Evolutionary conservation across 1,140 invertebrate species (phyloP).

Genomic region (Platyscapa corneri): DNA sequence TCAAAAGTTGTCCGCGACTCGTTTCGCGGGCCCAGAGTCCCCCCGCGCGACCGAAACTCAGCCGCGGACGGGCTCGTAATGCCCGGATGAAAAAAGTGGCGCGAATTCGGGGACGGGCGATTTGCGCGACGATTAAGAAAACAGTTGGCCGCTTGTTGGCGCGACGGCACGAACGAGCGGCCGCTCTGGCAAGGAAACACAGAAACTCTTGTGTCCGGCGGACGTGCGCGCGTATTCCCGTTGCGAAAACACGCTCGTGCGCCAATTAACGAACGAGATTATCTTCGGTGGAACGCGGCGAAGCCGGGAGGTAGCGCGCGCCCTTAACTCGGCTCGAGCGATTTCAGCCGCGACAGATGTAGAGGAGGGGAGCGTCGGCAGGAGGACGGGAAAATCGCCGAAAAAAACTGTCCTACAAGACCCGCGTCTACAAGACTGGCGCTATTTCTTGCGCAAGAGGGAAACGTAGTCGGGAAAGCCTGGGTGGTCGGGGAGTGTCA

Average conservation of each 20-base stretch:
- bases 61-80: too few species aligned
- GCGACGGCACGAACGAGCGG: background rate
- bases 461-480: background rate
- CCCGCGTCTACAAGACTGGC: background rate
- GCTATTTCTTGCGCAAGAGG: background rate
- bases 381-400: conserved; percentile 1
- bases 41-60: too few species aligned
- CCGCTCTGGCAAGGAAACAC: conserved; percentile 13
- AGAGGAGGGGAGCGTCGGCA: too few species aligned
- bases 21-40: too few species aligned
- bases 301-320: background rate
- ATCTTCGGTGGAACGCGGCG: background rate
- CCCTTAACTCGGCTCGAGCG: background rate
- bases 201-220: conserved; percentile 22
- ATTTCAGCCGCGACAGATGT: background rate
- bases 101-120: conserved; percentile 61
- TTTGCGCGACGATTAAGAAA: conserved; percentile 60
- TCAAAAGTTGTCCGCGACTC: too few species aligned
- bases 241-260: conserved; percentile 48
- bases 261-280: conserved; percentile 65
- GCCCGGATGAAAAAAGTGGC: conserved; percentile 45
- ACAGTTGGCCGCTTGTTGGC: conserved; percentile 53
- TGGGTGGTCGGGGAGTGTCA: background rate
- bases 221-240: background rate
- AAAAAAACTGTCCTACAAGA: background rate